Evolutionary conservation across 2,797 vertebrate species (phyloP), one percentile per base, ranked within the genome.

Genomic region (Pygocentrus nattereri): DNA sequence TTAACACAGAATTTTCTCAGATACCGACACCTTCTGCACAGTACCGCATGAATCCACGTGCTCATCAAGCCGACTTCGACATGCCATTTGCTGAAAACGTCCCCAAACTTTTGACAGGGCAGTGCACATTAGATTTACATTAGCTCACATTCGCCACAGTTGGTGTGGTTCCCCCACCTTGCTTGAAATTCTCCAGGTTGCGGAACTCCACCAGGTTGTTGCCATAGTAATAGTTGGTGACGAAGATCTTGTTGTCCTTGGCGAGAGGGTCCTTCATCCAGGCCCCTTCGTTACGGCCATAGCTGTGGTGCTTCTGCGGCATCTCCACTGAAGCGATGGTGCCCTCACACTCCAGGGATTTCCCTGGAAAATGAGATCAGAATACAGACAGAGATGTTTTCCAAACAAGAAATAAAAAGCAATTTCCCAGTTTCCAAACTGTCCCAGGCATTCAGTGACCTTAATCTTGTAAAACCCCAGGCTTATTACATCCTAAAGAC

Each of bases 171-270:
- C 52, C 19, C 91, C 2, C 38, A 99, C 98, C 98, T 96, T 99
- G 97, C 88, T 97, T 97, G 86, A 99, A 99, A 91, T 95, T 99
- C n/a, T 99, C 97, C 78, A 99, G 92, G 91, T 97, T 99, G 79
- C 98, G 94, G 88, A 99, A 99, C 91, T 99, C 98, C 84, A 98
- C 96, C 78, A 99, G 93, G 88, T 95, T 98, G 93, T 98, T 99
- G 56, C 98, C 98, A 0, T 99, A 99, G 90, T 99, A 98, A 88
- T 99, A 99, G 92, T 99, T 99, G 77, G 98, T 99, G 88, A 99
- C 93, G 0, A 97, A 99, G 92, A 99, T 97, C 85, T 96, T 97
- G 85, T 94, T 95, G 23, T 98, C 97, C 88, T 91, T 96, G 25
- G 97, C 95, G 0, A 92, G 82, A 0, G 98, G 98, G 88, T 99